Conservation (phyloP, 2,888 invertebrate species). For the Agrilus cyanescens region DNA sequence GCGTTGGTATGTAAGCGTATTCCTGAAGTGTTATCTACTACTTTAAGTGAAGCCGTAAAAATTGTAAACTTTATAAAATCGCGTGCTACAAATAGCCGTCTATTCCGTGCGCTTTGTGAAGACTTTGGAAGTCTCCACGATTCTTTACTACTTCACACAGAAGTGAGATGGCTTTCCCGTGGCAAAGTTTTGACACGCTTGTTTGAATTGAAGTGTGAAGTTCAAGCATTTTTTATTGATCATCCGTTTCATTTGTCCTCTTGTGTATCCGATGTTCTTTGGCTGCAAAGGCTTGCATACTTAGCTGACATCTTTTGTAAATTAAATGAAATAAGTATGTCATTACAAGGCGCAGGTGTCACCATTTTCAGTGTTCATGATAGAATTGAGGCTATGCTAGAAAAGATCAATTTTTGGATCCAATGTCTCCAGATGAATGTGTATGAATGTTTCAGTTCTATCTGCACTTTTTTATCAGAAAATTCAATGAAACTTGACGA, state of each 20-base stretch:
- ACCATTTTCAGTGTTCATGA: too few species aligned
- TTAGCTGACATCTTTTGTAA: too few species aligned
- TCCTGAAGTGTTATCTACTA: conserved; percentile 7
- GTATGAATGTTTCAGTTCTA: too few species aligned
- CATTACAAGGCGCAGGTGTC: too few species aligned
- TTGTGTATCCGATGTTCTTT: conserved; percentile 9
- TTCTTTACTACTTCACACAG: conserved; percentile 11
- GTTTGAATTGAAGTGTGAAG: conserved; percentile 16
- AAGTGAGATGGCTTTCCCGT: conserved; percentile 15
- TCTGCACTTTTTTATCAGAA: too few species aligned
- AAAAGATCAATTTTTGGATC: too few species aligned
- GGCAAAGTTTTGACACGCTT: conserved; percentile 13
- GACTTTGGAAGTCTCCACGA: conserved; percentile 12
- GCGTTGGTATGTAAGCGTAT: conserved; percentile 9
- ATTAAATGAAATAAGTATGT: too few species aligned
- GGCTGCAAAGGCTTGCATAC: conserved; percentile 10
- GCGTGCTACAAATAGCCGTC: conserved; percentile 7
- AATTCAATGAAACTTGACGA: too few species aligned
- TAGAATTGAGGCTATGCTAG: too few species aligned
- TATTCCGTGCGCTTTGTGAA: conserved; percentile 11
- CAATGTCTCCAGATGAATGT: too few species aligned
- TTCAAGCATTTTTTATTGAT: conserved; percentile 11
- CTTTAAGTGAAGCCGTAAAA: conserved; percentile 9
- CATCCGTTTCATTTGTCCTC: conserved; percentile 4
- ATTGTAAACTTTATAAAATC: conserved; percentile 10